A percentile compares a stretch with the other conserved stretches of the same genome.
These are phyloP conservation scores for Sclerurus mexicanus DNA, from an alignment of 2,113 vertebrate genomes.

Conservation along the genomic window DNA sequence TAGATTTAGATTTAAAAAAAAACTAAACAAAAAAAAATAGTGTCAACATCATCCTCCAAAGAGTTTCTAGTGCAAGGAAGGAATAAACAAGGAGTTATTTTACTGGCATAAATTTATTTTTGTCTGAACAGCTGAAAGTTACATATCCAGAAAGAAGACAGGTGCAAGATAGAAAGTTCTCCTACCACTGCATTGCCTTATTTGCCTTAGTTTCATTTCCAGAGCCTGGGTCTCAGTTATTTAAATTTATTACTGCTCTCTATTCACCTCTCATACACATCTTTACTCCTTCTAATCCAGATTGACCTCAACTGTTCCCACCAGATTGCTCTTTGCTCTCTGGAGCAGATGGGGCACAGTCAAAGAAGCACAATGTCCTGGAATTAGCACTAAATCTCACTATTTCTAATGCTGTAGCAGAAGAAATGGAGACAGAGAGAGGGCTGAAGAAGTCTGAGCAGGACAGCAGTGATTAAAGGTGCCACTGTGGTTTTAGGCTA, in stretches of 20 bases:
- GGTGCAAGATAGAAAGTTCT: background rate
- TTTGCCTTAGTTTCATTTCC: background rate
- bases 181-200: background rate
- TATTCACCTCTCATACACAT: background rate
- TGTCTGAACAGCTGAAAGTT: background rate
- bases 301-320: background rate
- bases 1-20: background rate
- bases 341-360: background rate
- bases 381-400: background rate
- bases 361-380: background rate
- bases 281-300: background rate
- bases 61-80: background rate
- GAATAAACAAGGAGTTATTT: background rate
- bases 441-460: background rate
- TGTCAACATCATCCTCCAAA: background rate
- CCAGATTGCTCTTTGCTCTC: background rate
- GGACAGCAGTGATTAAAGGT: background rate
- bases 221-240: background rate
- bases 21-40: background rate
- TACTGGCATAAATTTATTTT: background rate
- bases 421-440: background rate
- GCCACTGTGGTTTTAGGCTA: background rate
- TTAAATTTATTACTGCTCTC: background rate
- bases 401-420: background rate
- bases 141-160: background rate